Conservation (phyloP, 2,888 invertebrate genomes). For the Pimpla rufipes region DNA sequence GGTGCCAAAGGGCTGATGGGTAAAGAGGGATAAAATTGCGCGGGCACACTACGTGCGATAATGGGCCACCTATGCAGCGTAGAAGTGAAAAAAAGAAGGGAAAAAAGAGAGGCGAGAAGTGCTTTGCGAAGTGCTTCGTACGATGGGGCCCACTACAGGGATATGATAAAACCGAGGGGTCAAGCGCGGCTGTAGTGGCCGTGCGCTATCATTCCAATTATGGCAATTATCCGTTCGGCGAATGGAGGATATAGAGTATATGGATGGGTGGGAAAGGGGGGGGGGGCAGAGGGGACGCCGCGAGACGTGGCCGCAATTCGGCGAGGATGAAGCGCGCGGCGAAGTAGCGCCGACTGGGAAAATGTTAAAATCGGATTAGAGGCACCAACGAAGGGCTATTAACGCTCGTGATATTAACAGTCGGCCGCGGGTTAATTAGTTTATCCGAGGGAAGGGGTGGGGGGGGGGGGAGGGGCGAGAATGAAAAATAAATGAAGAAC, state of each 20-base stretch:
- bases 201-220: conserved; percentile 62
- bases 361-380: conserved; percentile 69
- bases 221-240: conserved; percentile 58
- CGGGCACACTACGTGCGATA: conserved; percentile 37
- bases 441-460: conserved; percentile 33
- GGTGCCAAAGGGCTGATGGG: conserved; percentile 30
- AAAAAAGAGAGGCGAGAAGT: conserved; percentile 5
- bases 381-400: conserved; percentile 62
- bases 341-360: conserved; percentile 36
- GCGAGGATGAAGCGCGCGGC: conserved; percentile 23
- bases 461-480: conserved; percentile 10
- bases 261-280: conserved; percentile 6
- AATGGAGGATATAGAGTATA: conserved; percentile 35
- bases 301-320: conserved; percentile 51
- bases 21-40: conserved; percentile 38
- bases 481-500: conserved; percentile 28
- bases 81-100: conserved; percentile 12
- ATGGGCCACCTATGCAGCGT: conserved; percentile 36
- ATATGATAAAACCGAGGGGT: conserved; percentile 39
- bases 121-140: conserved; percentile 39
- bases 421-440: conserved; percentile 61
- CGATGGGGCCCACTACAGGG: not conserved
- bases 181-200: conserved; percentile 22
- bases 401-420: conserved; percentile 64
- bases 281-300: not conserved